Evolutionary conservation across 2,797 vertebrate genomes (phyloP).

Genomic region (Sternarchorhynchus goeldii): DNA sequence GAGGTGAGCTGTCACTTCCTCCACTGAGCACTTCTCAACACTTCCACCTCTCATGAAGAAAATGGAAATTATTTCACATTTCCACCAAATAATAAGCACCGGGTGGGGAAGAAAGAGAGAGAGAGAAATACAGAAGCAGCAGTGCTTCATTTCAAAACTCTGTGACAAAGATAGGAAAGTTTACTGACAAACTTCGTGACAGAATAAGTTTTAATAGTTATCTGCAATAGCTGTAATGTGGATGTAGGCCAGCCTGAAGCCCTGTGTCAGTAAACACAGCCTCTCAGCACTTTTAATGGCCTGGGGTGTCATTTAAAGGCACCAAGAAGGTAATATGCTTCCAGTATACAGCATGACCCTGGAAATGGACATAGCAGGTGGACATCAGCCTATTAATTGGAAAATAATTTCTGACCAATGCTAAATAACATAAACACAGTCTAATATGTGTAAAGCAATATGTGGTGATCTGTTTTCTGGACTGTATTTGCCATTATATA

Average conservation of each 20-base stretch:
- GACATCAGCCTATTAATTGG: neutral
- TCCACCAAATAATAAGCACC: constrained; percentile 27
- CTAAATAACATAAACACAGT: neutral
- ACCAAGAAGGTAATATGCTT: constrained; percentile 28
- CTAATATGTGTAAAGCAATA: neutral
- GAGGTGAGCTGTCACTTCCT: constrained; percentile 12
- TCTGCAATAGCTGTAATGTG: constrained; percentile 32
- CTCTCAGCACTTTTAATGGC: constrained; percentile 42
- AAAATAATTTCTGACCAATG: neutral
- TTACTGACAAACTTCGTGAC: constrained; percentile 20
- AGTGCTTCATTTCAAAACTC: constrained; percentile 13
- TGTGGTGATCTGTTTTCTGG: too few relatives aligned
- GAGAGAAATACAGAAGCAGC: constrained; percentile 8
- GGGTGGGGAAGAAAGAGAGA: too few relatives aligned
- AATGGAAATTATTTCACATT: constrained; percentile 19
- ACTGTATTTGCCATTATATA: too few relatives aligned
- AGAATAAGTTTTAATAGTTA: constrained; percentile 44
- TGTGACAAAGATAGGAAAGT: constrained; percentile 16
- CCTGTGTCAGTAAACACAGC: constrained; percentile 46
- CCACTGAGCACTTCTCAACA: neutral
- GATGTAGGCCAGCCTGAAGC: constrained; percentile 23
- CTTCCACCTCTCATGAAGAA: constrained; percentile 8
- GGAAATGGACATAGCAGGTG: neutral
- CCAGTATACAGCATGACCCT: constrained; percentile 25
- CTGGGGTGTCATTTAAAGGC: constrained; percentile 43